phyloP scores from a whole-genome alignment of 1,140 invertebrate genomes.

The Polypedilum vanderplanki region DNA sequence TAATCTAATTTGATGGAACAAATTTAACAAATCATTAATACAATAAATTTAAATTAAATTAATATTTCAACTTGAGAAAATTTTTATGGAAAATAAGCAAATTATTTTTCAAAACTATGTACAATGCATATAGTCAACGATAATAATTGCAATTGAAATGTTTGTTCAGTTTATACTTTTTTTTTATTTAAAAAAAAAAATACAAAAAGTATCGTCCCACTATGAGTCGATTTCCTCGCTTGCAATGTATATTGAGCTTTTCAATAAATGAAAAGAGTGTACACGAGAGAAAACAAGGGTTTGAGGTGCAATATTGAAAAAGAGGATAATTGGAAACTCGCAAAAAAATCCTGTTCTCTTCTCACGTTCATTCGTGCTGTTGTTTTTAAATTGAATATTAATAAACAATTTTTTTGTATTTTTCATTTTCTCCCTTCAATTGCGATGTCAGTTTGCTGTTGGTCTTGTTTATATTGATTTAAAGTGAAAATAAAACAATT shows the following conservation, averaged over 20 bases:
- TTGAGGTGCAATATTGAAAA: background rate
- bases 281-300: background rate
- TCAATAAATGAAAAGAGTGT: background rate
- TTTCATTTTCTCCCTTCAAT: too few relatives aligned
- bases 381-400: background rate
- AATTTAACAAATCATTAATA: too few relatives aligned
- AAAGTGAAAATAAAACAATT: conserved; percentile 2
- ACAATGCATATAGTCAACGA: too few relatives aligned
- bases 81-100: too few relatives aligned
- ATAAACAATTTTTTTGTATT: background rate
- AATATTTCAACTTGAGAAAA: too few relatives aligned
- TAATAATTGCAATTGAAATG: conserved; percentile 21
- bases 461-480: conserved; percentile 6
- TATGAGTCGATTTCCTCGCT: background rate
- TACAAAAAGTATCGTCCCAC: background rate
- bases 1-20: too few relatives aligned
- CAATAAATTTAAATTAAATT: too few relatives aligned
- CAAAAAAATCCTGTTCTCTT: background rate
- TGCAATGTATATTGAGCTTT: background rate
- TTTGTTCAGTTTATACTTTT: conserved; percentile 9
- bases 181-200: background rate
- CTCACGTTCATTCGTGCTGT: background rate
- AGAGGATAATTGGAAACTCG: conserved; percentile 10
- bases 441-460: background rate
- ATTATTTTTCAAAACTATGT: too few relatives aligned